A percentile compares a stretch with the other conserved stretches of the same genome.
These are phyloP conservation scores for Aphrophora alni DNA, from an alignment of 2,888 invertebrate genomes.

Conservation along the genomic window DNA sequence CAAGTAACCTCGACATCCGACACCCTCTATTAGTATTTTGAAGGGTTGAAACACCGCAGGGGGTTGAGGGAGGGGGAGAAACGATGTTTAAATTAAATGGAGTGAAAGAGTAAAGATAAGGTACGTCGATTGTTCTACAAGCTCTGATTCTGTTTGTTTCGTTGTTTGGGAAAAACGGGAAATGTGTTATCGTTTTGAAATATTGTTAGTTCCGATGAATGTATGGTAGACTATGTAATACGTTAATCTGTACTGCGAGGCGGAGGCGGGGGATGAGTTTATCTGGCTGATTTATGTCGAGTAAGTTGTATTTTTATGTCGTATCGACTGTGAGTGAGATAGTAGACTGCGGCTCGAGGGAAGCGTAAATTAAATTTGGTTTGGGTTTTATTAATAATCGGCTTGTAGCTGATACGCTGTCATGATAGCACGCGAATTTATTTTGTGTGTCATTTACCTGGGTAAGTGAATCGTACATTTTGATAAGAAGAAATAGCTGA, in stretches of 20 bases:
- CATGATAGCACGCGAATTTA: too few species aligned
- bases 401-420: too few species aligned
- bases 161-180: not conserved
- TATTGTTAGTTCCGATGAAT: not conserved
- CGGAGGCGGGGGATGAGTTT: not conserved
- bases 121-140: slow-evolving; percentile 3
- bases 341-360: too few species aligned
- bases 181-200: not conserved
- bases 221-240: not conserved
- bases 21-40: not conserved
- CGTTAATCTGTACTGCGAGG: not conserved
- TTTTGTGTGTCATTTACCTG: too few species aligned
- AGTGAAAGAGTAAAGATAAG: slow-evolving; percentile 48
- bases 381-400: too few species aligned
- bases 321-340: not conserved
- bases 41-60: not conserved
- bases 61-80: slow-evolving; percentile 19
- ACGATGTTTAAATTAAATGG: slow-evolving; percentile 54
- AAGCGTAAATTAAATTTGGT: not conserved
- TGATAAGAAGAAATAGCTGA: too few species aligned
- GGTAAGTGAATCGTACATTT: too few species aligned
- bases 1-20: not conserved
- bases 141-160: not conserved
- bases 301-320: not conserved
- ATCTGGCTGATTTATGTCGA: not conserved